A percentile compares a stretch with the other conserved stretches of the same genome.
Evolutionary conservation across 2,888 invertebrate genomes (phyloP).

Genomic region (Mythimna loreyi): DNA sequence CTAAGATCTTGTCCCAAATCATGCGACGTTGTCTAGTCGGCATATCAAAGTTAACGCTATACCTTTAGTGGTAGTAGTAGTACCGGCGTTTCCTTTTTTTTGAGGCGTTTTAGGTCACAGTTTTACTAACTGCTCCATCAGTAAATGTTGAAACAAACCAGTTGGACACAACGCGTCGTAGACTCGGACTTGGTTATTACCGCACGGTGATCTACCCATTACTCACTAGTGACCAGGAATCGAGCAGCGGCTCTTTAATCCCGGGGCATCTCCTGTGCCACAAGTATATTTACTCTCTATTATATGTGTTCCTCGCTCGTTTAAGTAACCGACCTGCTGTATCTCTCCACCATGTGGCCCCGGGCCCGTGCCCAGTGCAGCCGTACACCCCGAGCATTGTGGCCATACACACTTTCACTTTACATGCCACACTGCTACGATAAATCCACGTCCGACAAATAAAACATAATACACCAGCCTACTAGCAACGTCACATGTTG

Average conservation of each 20-base stretch:
- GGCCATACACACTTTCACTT: slow-evolving; percentile 53
- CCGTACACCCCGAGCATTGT: slow-evolving; percentile 46
- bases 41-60: neutral
- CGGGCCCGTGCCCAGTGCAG: slow-evolving; percentile 44
- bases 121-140: too few relatives aligned
- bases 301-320: too few relatives aligned
- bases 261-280: too few relatives aligned
- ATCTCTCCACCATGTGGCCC: neutral
- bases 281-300: too few relatives aligned
- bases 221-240: too few relatives aligned
- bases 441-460: slow-evolving; percentile 46
- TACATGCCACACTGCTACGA: slow-evolving; percentile 42
- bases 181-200: too few relatives aligned
- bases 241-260: too few relatives aligned
- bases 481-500: slow-evolving; percentile 29
- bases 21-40: neutral
- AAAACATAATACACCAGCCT: slow-evolving; percentile 25
- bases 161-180: too few relatives aligned
- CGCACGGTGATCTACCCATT: too few relatives aligned
- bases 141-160: too few relatives aligned
- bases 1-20: neutral
- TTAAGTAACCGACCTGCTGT: slow-evolving; percentile 10
- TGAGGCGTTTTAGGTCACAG: too few relatives aligned
- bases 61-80: neutral
- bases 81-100: too few relatives aligned